Conservation (phyloP, 2,888 invertebrate species). For the Thysanoteuthis rhombus region DNA sequence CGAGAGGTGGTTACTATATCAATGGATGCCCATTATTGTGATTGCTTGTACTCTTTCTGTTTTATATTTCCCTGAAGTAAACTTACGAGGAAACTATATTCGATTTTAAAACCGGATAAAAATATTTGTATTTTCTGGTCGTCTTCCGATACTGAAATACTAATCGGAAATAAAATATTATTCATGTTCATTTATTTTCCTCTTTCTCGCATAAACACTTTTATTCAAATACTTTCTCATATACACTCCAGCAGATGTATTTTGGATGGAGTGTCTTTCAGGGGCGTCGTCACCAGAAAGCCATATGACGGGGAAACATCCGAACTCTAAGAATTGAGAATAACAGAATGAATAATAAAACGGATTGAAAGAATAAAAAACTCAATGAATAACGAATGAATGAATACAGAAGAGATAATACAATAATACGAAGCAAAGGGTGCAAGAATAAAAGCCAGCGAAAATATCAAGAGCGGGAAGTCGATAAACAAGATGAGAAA, state of each 20-base stretch:
- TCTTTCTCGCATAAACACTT: neutral
- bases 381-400: neutral
- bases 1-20: too few species aligned
- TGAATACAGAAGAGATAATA: neutral
- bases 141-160: too few species aligned
- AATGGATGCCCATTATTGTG: too few species aligned
- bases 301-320: neutral
- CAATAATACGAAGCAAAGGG: neutral
- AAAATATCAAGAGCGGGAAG: neutral
- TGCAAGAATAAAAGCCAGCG: neutral
- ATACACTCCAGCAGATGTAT: neutral
- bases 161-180: neutral
- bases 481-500: neutral
- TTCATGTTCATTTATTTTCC: neutral
- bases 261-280: neutral
- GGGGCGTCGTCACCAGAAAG: neutral
- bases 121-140: too few species aligned
- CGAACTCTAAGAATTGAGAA: neutral
- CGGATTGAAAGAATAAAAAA: neutral
- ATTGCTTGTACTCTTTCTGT: too few species aligned
- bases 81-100: too few species aligned
- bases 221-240: neutral
- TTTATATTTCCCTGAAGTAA: too few species aligned
- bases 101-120: too few species aligned
- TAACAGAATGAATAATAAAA: neutral